These are phyloP conservation scores for Terrapene triunguis DNA, from an alignment of 2,113 vertebrate genomes.

Conservation along the genomic window DNA sequence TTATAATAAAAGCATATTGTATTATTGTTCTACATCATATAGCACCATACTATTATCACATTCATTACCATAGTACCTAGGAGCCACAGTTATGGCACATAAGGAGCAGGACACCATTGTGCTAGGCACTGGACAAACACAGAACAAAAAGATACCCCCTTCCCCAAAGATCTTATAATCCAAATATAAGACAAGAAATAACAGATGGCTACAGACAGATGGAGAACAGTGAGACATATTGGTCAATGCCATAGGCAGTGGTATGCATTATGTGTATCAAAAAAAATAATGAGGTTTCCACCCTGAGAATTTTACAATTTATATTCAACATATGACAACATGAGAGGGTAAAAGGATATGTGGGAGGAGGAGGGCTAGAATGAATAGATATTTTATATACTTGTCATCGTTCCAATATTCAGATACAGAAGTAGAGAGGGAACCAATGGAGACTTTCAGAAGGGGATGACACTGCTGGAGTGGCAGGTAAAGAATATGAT, in stretches of 20 bases:
- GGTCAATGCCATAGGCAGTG: neutral
- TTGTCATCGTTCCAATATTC: neutral
- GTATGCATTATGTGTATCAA: neutral
- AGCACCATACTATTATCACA: neutral
- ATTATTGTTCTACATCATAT: neutral
- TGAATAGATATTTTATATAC: neutral
- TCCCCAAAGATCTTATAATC: neutral
- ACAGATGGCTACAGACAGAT: neutral
- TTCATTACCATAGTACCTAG: neutral
- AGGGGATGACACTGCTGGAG: neutral
- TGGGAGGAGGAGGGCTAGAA: neutral
- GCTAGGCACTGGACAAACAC: neutral
- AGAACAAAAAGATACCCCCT: neutral
- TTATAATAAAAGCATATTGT: neutral
- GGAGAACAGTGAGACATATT: neutral
- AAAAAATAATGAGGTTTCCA: neutral
- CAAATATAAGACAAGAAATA: neutral
- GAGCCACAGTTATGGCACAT: neutral
- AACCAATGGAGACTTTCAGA: neutral
- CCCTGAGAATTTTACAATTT: neutral
- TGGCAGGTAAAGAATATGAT: neutral
- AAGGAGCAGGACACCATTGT: neutral
- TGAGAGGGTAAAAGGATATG: neutral
- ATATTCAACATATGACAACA: neutral
- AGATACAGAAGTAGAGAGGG: neutral